These are phyloP conservation scores for Drosophila eugracilis DNA, from an alignment of 1,140 invertebrate species.

Conservation along the genomic window DNA sequence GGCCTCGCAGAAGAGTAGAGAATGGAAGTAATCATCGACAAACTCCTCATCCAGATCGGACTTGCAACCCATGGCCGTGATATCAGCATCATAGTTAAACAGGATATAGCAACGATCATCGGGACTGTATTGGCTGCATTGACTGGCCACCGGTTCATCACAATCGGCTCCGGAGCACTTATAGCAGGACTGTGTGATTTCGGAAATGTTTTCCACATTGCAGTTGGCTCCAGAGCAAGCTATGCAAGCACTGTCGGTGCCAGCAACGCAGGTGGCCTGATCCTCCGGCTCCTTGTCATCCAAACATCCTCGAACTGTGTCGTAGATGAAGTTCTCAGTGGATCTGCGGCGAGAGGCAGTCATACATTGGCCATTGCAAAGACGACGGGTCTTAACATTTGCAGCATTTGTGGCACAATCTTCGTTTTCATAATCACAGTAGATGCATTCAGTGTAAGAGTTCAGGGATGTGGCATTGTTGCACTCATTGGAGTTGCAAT, in stretches of 20 bases:
- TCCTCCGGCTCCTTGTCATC: conserved; percentile 74
- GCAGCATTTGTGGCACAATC: conserved; percentile 51
- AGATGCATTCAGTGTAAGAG: conserved; percentile 65
- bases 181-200: conserved; percentile 49
- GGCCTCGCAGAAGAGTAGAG: conserved; percentile 36
- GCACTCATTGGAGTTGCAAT: conserved; percentile 78
- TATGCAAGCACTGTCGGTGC: conserved; percentile 36
- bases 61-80: conserved; percentile 55
- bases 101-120: conserved; percentile 61
- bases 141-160: neutral
- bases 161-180: conserved; percentile 24
- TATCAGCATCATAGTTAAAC: conserved; percentile 27
- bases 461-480: conserved; percentile 51
- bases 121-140: conserved; percentile 35
- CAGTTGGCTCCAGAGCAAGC: conserved; percentile 47
- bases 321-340: conserved; percentile 19
- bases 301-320: conserved; percentile 61
- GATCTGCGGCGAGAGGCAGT: conserved; percentile 37
- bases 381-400: conserved; percentile 40
- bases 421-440: conserved; percentile 55
- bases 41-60: conserved; percentile 45
- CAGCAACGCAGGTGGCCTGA: conserved; percentile 46
- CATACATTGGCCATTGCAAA: conserved; percentile 77
- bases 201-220: conserved; percentile 39
- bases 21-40: conserved; percentile 37